Conservation (phyloP, 2,113 vertebrate genomes). For the Rhegmatorhina hoffmannsi region DNA sequence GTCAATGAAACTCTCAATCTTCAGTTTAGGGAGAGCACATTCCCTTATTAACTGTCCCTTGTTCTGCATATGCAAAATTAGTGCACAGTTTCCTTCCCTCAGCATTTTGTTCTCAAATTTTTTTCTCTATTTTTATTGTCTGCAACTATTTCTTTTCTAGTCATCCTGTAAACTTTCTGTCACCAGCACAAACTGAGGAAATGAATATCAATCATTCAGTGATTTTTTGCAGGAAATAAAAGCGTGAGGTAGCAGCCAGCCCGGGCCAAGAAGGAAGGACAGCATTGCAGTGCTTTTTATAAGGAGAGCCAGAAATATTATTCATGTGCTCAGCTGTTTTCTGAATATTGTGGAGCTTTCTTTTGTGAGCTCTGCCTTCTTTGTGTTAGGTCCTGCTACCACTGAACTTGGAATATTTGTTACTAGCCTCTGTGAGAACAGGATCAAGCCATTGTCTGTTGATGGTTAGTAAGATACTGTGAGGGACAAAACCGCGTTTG, state of each 20-base stretch:
- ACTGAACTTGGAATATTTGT: not conserved
- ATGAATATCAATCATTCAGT: constrained; percentile 1
- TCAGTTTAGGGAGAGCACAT: not conserved
- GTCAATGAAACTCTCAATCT: not conserved
- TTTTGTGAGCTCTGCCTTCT: not conserved
- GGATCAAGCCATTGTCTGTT: not conserved
- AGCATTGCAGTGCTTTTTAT: not conserved
- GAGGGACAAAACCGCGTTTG: not conserved
- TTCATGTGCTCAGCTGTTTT: not conserved
- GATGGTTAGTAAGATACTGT: not conserved
- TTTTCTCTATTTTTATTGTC: not conserved
- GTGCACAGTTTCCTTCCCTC: not conserved
- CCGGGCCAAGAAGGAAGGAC: not conserved
- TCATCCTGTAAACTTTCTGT: constrained; percentile 8
- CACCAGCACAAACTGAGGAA: constrained; percentile 25
- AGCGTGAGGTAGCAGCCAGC: not conserved
- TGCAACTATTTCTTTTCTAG: not conserved
- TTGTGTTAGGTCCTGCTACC: not conserved
- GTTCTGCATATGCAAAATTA: not conserved
- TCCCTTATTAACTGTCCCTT: not conserved
- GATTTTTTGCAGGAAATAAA: constrained; percentile 43
- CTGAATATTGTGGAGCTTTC: not conserved
- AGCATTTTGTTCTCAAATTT: not conserved
- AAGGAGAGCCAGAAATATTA: not conserved
- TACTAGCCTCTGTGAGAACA: not conserved